Evolutionary conservation across 2,113 vertebrate species (phyloP).

Genomic region (Corythornis madagascariensis): DNA sequence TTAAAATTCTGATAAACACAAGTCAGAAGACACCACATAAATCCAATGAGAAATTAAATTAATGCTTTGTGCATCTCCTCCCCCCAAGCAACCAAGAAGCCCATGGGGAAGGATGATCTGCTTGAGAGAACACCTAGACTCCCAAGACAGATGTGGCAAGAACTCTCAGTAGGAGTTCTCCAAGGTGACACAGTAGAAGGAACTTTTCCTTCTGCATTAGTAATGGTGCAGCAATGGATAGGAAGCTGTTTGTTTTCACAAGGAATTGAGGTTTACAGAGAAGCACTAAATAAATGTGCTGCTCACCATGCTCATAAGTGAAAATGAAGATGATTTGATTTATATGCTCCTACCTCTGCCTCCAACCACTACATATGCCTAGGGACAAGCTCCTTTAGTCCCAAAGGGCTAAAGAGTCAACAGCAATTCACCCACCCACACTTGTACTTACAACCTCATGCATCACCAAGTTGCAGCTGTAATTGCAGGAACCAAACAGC

Average conservation of each 20-base stretch:
- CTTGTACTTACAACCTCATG: not conserved
- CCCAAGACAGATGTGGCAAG: not conserved
- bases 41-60: not conserved
- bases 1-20: not conserved
- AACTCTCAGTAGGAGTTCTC: not conserved
- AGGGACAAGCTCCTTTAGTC: not conserved
- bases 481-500: not conserved
- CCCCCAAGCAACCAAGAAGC: not conserved
- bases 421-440: not conserved
- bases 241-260: not conserved
- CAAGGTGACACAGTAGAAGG: not conserved
- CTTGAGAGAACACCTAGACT: not conserved
- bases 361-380: not conserved
- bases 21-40: not conserved
- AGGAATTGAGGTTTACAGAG: not conserved
- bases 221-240: not conserved
- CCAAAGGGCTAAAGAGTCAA: not conserved
- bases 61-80: not conserved
- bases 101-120: not conserved
- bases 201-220: not conserved
- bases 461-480: not conserved
- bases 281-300: not conserved
- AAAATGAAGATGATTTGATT: not conserved
- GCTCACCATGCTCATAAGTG: fast-evolving
- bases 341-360: not conserved